Conservation (phyloP, 2,888 invertebrate species). For the Nemotelus pantherinus region DNA sequence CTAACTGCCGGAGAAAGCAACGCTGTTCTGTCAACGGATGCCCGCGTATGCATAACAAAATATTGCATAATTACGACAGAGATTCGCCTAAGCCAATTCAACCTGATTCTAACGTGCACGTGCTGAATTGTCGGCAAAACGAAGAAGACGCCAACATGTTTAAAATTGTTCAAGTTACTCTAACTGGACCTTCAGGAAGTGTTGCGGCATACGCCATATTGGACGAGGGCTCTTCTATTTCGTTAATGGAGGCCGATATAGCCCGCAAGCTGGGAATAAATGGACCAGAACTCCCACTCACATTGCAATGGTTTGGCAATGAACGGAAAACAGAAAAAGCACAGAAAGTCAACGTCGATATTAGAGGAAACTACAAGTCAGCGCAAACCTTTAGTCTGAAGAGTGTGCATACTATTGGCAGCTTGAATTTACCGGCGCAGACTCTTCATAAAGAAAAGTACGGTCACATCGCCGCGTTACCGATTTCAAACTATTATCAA, state of each 20-base stretch:
- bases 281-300: slow-evolving; percentile 51
- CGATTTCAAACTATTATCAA: slow-evolving; percentile 1
- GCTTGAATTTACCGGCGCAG: neutral
- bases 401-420: slow-evolving; percentile 38
- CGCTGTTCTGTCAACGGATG: slow-evolving; percentile 13
- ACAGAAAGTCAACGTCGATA: slow-evolving; percentile 35
- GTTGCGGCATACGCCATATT: neutral
- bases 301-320: slow-evolving; percentile 52
- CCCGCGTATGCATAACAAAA: slow-evolving; percentile 43
- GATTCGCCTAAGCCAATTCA: neutral
- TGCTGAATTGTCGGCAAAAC: neutral
- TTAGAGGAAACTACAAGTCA: slow-evolving; percentile 15
- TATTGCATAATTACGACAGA: neutral
- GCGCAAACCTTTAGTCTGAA: neutral
- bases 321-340: slow-evolving; percentile 41
- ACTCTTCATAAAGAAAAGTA: neutral
- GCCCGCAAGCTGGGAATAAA: slow-evolving; percentile 21
- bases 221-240: neutral
- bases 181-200: neutral
- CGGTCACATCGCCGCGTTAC: neutral
- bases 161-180: neutral
- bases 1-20: slow-evolving; percentile 23
- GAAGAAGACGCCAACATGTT: neutral
- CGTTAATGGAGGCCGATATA: neutral
- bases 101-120: neutral